Base-by-base conservation (phyloP, 2,797 vertebrate genomes). In the Microctenopoma lineatum region DNA sequence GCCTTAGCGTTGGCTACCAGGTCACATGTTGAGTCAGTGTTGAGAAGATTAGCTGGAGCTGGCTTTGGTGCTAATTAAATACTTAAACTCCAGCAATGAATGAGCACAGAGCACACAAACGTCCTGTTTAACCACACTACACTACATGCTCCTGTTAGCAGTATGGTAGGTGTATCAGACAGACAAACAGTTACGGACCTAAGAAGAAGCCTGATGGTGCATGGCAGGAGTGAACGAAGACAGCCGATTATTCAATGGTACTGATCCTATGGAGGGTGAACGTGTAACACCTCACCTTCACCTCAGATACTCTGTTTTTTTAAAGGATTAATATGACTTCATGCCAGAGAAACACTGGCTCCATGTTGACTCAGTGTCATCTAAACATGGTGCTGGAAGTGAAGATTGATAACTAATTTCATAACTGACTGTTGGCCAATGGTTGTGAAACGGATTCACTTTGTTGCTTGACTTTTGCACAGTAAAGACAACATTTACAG, bases 21-120 rank as follows among this genome's bases (percentile, higher is more conserved):
- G 90, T 94, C 92, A 94, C 91, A 91, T 94, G 92, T 91, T 92
- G 87, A 93, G 89, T 87, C 88, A 85, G 86, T 88, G 87, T 91
- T 87, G 85, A 90, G 88, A 90, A 92, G 90, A 90, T 92, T 90
- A 92, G 80, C 85, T 44, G 18, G 64, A 90, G 90, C 89, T 87
- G 87, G 91, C 90, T 93, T 93, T 91, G 82, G 60, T 80, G 73
- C 90, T 89, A 92, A 93, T 93, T 94, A 92, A 90, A 93, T 91
- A 79, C 92, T 93, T 92, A 92, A 91, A 89, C 75, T 87, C 71
- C 70, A 71, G 84, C 88, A 83, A 68, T 90, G 88, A 92, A 90
- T 86, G 85, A 90, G 76, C 72, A 77, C 78, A 73, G 81, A 80
- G 75, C 76, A 76, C 80, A 84, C 85, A 87, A 81, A 71, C 83